phyloP scores from a whole-genome alignment of 2,797 vertebrate species.

The Trematomus bernacchii region DNA sequence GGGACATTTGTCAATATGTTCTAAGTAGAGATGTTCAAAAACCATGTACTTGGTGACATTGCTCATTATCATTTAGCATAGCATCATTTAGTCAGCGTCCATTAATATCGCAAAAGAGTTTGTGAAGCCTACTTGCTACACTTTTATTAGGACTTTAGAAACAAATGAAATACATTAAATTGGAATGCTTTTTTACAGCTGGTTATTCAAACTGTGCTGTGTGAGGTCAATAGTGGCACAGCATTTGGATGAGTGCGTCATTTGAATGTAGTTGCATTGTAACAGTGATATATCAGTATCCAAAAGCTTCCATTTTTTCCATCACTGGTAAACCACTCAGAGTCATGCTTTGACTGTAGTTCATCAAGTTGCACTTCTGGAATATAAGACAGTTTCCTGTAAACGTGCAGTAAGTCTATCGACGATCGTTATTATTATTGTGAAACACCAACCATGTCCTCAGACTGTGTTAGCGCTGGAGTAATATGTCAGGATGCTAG shows the following conservation, averaged over 20 bases:
- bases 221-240: neutral
- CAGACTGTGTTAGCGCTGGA: conserved; percentile 64
- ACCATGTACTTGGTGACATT: no score
- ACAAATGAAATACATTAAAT: neutral
- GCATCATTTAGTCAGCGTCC: no score
- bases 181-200: neutral
- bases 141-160: neutral
- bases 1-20: neutral
- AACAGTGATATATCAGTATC: neutral
- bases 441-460: conserved; percentile 73
- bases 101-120: neutral
- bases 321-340: neutral
- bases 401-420: conserved; percentile 36
- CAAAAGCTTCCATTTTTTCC: conserved; percentile 2
- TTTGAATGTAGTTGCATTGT: neutral
- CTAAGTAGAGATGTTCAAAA: neutral
- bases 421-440: no score
- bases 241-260: neutral
- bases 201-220: neutral
- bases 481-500: conserved; percentile 72
- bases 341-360: neutral
- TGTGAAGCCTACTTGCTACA: neutral
- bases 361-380: conserved; percentile 21
- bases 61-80: no score
- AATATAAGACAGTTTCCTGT: conserved; percentile 43